A percentile compares a stretch with the other conserved stretches of the same genome.
phyloP scores from a whole-genome alignment of 2,797 vertebrate species.

The Tauraco hartlaubi region DNA sequence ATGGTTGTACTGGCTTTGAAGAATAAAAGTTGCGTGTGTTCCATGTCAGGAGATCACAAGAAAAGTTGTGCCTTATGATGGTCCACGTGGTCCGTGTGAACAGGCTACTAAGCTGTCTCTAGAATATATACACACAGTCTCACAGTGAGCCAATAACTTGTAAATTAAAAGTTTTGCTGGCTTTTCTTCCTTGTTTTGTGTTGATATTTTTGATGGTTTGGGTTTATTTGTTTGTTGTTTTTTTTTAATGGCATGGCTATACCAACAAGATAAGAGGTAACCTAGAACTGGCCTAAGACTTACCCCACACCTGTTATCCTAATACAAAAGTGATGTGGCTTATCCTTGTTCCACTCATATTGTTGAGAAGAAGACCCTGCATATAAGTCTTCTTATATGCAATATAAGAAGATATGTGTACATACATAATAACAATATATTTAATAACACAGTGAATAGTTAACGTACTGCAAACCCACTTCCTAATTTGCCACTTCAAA shows the following conservation, averaged over 20 bases:
- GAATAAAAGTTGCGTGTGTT: not conserved
- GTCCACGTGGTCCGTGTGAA: not conserved
- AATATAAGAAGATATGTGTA: no score
- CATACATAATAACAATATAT: no score
- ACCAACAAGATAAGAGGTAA: not conserved
- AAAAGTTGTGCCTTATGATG: not conserved
- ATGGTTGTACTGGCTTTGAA: not conserved
- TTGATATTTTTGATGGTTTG: not conserved
- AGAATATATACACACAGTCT: not conserved
- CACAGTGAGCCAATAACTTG: not conserved
- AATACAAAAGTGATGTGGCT: not conserved
- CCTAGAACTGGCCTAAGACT: not conserved
- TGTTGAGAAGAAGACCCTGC: not conserved
- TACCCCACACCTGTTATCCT: not conserved
- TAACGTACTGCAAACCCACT: not conserved
- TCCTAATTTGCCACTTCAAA: not conserved
- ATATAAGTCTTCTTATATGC: no score
- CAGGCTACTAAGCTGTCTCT: not conserved
- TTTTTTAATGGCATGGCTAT: not conserved
- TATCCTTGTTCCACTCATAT: not conserved
- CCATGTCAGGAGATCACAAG: not conserved
- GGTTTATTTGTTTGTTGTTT: not conserved
- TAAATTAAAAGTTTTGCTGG: not conserved
- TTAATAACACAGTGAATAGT: not conserved
- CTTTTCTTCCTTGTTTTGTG: not conserved